Conservation (phyloP, 2,797 vertebrate genomes). For the Clarias platycephalus region DNA sequence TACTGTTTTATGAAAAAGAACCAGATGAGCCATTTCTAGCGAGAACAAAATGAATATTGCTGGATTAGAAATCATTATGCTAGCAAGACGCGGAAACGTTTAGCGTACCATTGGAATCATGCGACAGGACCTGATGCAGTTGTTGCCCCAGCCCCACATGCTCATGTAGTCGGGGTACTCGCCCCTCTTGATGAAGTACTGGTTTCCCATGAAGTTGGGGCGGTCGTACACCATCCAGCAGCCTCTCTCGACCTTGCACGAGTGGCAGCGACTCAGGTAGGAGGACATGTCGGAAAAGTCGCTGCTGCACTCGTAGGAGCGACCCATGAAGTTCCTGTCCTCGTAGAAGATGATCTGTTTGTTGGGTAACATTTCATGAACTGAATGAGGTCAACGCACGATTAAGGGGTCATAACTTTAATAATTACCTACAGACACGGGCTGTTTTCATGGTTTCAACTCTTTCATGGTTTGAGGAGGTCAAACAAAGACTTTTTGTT, state of each 20-base stretch:
- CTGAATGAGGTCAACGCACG: background rate
- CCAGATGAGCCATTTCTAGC: background rate
- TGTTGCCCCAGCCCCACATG: conserved; percentile 49
- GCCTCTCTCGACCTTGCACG: conserved; percentile 33
- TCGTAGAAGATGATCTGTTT: conserved; percentile 59
- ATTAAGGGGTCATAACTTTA: background rate
- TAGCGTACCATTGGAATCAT: conserved; percentile 43
- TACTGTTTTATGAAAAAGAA: conserved; percentile 19
- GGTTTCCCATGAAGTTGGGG: conserved; percentile 54
- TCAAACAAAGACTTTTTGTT: background rate
- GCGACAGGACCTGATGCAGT: conserved; percentile 24
- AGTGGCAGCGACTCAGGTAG: conserved; percentile 55
- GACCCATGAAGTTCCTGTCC: conserved; percentile 63
- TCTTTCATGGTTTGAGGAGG: background rate
- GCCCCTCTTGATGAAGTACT: conserved; percentile 50
- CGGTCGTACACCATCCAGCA: conserved; percentile 55
- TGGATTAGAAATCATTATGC: background rate
- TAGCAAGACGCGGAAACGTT: background rate
- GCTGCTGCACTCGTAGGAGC: conserved; percentile 57
- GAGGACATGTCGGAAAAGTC: conserved; percentile 56
- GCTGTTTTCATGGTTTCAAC: background rate
- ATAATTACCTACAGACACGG: background rate
- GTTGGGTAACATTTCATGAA: background rate
- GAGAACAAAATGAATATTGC: background rate
- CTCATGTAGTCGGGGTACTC: conserved; percentile 52